phyloP scores from a whole-genome alignment of 1,140 invertebrate species.

The Nylanderia fulva region DNA sequence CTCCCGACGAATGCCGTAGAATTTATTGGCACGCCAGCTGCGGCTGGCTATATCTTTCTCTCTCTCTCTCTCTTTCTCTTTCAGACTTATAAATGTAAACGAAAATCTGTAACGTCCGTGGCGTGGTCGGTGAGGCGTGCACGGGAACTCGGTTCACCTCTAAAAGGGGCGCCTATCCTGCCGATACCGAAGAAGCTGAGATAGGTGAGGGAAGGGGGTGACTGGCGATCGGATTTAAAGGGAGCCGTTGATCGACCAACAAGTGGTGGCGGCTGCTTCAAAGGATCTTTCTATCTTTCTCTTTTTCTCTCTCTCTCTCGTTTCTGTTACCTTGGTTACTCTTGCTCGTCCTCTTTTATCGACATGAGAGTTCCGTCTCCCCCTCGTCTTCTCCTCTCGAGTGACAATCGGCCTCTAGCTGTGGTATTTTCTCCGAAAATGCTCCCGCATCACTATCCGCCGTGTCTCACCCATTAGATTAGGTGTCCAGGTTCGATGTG shows the following conservation, averaged over 20 bases:
- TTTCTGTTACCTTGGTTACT: conserved; percentile 58
- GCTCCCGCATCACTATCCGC: conserved; percentile 72
- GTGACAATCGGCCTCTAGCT: conserved; percentile 67
- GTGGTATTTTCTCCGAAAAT: conserved; percentile 79
- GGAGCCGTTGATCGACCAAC: conserved; percentile 84
- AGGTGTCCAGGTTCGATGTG: conserved; percentile 71
- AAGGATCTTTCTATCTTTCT: conserved; percentile 77
- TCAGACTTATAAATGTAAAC: conserved; percentile 81
- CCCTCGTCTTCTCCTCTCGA: conserved; percentile 6
- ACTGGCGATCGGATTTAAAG: conserved; percentile 85
- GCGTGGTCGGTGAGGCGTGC: conserved; percentile 79
- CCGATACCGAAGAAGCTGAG: conserved; percentile 71
- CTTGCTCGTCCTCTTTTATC: conserved; percentile 35
- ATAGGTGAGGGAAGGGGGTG: conserved; percentile 66
- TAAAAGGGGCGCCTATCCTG: conserved; percentile 81
- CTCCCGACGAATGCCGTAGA: conserved; percentile 63
- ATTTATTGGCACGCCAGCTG: conserved; percentile 74
- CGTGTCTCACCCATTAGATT: conserved; percentile 83
- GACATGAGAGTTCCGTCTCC: conserved; percentile 58
- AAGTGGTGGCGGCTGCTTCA: conserved; percentile 85
- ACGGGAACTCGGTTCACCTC: conserved; percentile 78
- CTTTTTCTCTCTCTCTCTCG: conserved; percentile 70
- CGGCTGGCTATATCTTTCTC: conserved; percentile 18
- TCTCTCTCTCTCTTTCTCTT: conserved; percentile 15
- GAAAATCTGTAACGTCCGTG: conserved; percentile 79